Base-by-base conservation (phyloP, 2,888 invertebrate species). In the Lysandra coridon region DNA sequence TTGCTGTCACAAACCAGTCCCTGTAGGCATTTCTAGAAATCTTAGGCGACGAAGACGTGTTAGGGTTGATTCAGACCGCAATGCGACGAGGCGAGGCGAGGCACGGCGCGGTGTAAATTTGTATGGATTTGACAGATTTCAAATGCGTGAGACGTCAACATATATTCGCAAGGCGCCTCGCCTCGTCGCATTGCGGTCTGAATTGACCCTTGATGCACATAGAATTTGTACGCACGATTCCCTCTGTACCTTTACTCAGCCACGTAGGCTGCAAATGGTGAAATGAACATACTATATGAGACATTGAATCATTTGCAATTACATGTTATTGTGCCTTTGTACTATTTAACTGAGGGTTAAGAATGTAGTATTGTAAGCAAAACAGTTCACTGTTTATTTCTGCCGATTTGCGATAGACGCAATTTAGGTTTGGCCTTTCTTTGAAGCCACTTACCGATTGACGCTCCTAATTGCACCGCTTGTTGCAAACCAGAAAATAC, bases 271-370 rank as follows among this genome's bases (percentile, higher is more conserved):
- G 84, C 88, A 91, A 92, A 92, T 92, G 92, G 92, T 88, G 88
- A 88, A 89, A 85, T 87, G 86, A 88, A 89, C 88, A 86, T 85
- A 85, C 84, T 86, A 87, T 89, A 89, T 89, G 90, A 91, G 90
- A 91, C 91, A 91, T 88, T 92, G 93, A 90, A 94, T 92, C 93
- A 93, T 94, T 94, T 92, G 93, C 94, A 94, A 94, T 94, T 94
- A 94, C 94, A 93, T 88, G 92, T 91, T 93, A 93, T 93, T 94
- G 94, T 94, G 86, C 90, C 89, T 91, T 92, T 92, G 91, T 93
- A 87, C 89, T 89, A 90, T 91, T 90, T 90, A 92, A 91, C 88
- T 87, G 88, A 83, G 85, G 85, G 85, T 85, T 86, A 88, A 90
- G 89, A 90, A 91, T 89, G 89, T 87, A 83, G 90, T 86, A 94